These are phyloP conservation scores for Mercenaria mercenaria DNA, from an alignment of 1,140 invertebrate genomes.

Conservation along the genomic window DNA sequence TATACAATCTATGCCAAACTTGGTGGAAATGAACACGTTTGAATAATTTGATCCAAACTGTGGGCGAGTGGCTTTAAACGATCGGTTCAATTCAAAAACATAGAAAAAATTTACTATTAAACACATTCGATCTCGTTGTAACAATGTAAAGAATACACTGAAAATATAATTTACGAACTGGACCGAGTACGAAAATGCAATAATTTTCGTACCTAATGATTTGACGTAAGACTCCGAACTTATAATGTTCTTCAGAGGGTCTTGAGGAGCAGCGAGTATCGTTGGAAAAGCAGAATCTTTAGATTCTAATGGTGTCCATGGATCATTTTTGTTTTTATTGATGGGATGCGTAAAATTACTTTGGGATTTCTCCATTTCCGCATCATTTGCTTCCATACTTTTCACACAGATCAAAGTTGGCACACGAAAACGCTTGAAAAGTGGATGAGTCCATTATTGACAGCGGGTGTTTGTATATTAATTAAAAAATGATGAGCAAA, in stretches of 20 bases:
- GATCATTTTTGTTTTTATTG: constrained; percentile 26
- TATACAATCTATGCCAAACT: too few relatives aligned
- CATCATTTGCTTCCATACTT: constrained; percentile 42
- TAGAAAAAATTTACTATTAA: too few relatives aligned
- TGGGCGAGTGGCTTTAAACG: too few relatives aligned
- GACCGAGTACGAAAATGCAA: neutral
- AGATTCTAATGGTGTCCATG: constrained; percentile 21
- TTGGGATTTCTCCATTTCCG: neutral
- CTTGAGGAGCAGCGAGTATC: neutral
- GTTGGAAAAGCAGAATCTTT: neutral
- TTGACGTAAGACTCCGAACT: constrained; percentile 43
- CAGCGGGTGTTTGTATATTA: neutral
- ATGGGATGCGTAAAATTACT: neutral
- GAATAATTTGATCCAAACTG: too few relatives aligned
- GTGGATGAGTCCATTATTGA: neutral
- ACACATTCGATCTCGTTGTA: too few relatives aligned
- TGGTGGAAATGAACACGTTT: too few relatives aligned
- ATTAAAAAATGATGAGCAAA: too few relatives aligned
- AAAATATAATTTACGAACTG: neutral
- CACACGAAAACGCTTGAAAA: neutral
- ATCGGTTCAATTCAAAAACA: too few relatives aligned
- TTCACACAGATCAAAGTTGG: constrained; percentile 12
- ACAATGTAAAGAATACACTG: too few relatives aligned
- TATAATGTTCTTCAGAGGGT: constrained; percentile 41
- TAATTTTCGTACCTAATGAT: constrained; percentile 46